These are phyloP conservation scores for Caenorhabditis doughertyi DNA, from an alignment of 2,888 invertebrate species.

Conservation along the genomic window DNA sequence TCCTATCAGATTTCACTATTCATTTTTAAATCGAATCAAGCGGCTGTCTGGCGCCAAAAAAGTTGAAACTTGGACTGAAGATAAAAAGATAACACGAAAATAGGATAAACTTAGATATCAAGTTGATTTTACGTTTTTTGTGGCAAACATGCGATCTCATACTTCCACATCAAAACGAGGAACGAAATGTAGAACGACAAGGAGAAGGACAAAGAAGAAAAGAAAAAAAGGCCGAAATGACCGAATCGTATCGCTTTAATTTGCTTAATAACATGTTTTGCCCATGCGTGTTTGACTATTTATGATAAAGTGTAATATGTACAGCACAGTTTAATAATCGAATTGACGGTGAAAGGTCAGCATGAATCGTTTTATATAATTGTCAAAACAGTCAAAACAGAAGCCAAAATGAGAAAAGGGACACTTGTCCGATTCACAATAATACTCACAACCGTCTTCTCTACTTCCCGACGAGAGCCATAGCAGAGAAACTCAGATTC, in stretches of 20 bases:
- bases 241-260: constrained; percentile 49
- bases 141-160: constrained; percentile 15
- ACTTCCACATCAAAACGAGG: constrained; percentile 15
- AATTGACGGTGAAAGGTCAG: constrained; percentile 16
- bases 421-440: constrained; percentile 6
- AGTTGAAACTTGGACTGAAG: constrained; percentile 58
- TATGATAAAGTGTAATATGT: constrained; percentile 42
- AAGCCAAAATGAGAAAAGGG: constrained; percentile 17
- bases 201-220: constrained; percentile 17
- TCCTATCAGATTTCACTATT: constrained; percentile 46
- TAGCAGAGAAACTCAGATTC: constrained; percentile 75
- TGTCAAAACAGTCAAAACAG: constrained; percentile 42
- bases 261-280: constrained; percentile 59
- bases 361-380: constrained; percentile 38
- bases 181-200: constrained; percentile 9
- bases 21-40: constrained; percentile 22
- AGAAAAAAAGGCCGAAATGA: constrained; percentile 29
- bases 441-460: constrained; percentile 30
- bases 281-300: constrained; percentile 3
- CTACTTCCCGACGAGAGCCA: constrained; percentile 77
- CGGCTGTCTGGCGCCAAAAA: constrained; percentile 56
- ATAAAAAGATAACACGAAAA: constrained; percentile 18
- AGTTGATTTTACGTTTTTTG: constrained; percentile 4
- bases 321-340: constrained; percentile 55
- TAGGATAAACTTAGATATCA: constrained; percentile 37